A percentile compares a stretch with the other conserved stretches of the same genome.
phyloP scores from a whole-genome alignment of 2,797 vertebrate species.

The Helostoma temminkii region DNA sequence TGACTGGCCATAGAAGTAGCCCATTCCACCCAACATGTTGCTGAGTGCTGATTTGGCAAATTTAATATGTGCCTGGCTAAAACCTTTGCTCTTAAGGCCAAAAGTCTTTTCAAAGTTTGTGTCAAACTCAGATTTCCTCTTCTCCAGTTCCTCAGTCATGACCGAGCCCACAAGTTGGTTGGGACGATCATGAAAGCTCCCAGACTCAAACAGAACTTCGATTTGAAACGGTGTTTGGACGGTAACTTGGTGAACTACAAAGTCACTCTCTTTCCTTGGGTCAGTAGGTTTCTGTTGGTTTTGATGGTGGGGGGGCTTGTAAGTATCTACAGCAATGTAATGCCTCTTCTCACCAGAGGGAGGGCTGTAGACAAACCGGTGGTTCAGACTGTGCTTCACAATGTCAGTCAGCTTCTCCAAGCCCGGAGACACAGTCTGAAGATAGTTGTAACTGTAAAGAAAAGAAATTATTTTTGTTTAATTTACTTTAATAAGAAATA shows the following conservation, averaged over 20 bases:
- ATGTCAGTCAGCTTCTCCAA: slow-evolving; percentile 91
- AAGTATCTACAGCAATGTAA: slow-evolving; percentile 87
- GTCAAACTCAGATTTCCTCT: slow-evolving; percentile 79
- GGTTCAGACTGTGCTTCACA: slow-evolving; percentile 88
- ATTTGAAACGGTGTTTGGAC: slow-evolving; percentile 87
- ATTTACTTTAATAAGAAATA: too few relatives aligned
- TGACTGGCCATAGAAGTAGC: slow-evolving; percentile 93
- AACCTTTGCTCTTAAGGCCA: slow-evolving; percentile 83
- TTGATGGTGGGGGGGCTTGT: slow-evolving; percentile 77
- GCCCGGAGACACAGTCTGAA: slow-evolving; percentile 87
- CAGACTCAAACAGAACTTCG: slow-evolving; percentile 93
- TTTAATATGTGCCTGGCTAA: slow-evolving; percentile 78
- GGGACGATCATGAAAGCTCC: slow-evolving; percentile 81
- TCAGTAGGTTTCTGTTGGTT: slow-evolving; percentile 76
- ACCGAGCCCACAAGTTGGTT: slow-evolving; percentile 82
- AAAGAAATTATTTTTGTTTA: slow-evolving; percentile 25
- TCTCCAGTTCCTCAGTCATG: slow-evolving; percentile 85
- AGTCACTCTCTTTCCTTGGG: slow-evolving; percentile 79
- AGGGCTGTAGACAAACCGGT: slow-evolving; percentile 85
- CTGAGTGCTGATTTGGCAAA: slow-evolving; percentile 91
- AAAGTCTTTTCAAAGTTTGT: slow-evolving; percentile 89
- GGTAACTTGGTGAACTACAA: slow-evolving; percentile 93
- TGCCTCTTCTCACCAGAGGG: slow-evolving; percentile 85
- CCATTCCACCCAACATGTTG: slow-evolving; percentile 93
- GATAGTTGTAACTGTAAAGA: slow-evolving; percentile 89